Percentiles rank a stretch among this genome's conserved stretches.
These are phyloP conservation scores for Caenorhabditis virilis DNA, from an alignment of 2,888 invertebrate species.

Conservation along the genomic window DNA sequence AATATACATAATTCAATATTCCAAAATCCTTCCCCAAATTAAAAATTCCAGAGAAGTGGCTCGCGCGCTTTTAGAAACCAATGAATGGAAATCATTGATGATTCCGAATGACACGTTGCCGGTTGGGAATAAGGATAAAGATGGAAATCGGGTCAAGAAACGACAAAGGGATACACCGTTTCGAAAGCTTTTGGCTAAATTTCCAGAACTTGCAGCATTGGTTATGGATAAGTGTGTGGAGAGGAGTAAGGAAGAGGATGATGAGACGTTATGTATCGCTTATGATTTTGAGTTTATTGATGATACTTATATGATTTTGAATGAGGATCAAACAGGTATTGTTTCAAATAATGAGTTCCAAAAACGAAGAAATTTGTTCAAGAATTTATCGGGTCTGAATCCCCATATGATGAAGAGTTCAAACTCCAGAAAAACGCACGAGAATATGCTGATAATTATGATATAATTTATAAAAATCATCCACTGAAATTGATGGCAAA, in stretches of 20 bases:
- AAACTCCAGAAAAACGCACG: conserved; percentile 61
- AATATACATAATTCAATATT: neutral
- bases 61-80: conserved; percentile 69
- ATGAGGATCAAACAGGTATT: conserved; percentile 16
- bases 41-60: conserved; percentile 69
- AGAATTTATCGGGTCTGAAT: conserved; percentile 17
- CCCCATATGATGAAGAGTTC: conserved; percentile 60
- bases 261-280: conserved; percentile 57
- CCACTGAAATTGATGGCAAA: conserved; percentile 70
- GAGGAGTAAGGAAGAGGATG: conserved; percentile 24
- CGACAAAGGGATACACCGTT: conserved; percentile 70
- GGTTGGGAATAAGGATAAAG: conserved; percentile 15
- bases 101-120: conserved; percentile 39
- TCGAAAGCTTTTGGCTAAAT: conserved; percentile 71
- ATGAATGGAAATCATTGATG: conserved; percentile 70
- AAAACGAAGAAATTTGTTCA: no score
- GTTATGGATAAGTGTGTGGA: conserved; percentile 50
- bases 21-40: conserved; percentile 14
- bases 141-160: conserved; percentile 4
- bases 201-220: conserved; percentile 70
- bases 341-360: no score
- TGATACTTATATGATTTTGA: conserved; percentile 69
- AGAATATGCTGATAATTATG: conserved; percentile 69
- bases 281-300: conserved; percentile 73
- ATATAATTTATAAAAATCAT: conserved; percentile 70